A percentile compares a stretch with the other conserved stretches of the same genome.
phyloP scores from a whole-genome alignment of 1,140 invertebrate genomes.

The Oryctes rhinoceros region DNA sequence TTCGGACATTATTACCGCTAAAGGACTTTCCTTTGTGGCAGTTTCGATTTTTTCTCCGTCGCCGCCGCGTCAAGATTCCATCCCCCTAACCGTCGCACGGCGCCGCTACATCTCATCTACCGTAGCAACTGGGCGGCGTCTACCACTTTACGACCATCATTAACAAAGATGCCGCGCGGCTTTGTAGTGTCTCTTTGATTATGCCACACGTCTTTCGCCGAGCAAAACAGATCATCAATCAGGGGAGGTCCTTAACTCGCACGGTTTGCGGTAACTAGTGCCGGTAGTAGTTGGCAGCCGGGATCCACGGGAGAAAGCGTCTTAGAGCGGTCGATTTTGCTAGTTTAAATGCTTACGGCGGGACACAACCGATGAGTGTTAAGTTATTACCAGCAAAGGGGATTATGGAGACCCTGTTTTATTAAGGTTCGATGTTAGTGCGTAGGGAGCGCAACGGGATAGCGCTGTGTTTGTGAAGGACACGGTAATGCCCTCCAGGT shows the following conservation, averaged over 20 bases:
- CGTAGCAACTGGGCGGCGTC: background rate
- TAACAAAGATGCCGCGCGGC: constrained; percentile 20
- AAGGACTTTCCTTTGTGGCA: constrained; percentile 7
- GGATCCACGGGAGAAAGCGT: background rate
- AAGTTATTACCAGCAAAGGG: background rate
- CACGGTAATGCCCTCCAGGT: background rate
- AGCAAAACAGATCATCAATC: constrained; percentile 31
- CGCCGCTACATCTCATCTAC: background rate
- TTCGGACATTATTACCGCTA: constrained; percentile 20
- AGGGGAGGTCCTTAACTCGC: background rate
- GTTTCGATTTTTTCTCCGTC: constrained; percentile 1
- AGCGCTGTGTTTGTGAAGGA: background rate
- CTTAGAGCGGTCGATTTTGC: background rate
- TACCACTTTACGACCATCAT: constrained; percentile 16
- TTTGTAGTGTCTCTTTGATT: constrained; percentile 23
- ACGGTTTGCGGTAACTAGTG: background rate
- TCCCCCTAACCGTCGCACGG: background rate
- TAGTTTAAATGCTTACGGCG: background rate
- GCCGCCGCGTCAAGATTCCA: background rate
- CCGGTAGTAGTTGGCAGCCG: background rate
- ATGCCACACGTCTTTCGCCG: background rate
- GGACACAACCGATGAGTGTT: background rate
- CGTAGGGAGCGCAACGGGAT: too few relatives aligned
- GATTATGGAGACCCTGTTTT: background rate
- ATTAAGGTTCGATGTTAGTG: background rate